Conservation (phyloP, 2,113 vertebrate genomes). For the Macrotus californicus region DNA sequence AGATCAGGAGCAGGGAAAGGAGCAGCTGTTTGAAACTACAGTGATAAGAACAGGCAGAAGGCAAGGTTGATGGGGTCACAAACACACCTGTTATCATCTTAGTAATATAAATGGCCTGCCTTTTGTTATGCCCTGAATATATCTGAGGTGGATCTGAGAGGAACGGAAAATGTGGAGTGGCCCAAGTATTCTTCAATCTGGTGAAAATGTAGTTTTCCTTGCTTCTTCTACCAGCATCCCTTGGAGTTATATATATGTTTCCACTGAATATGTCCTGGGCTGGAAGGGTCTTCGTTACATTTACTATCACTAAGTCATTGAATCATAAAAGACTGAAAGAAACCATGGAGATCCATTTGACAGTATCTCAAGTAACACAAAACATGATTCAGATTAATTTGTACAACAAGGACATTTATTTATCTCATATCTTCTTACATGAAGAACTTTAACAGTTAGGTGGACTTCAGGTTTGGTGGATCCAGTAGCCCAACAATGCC, state of each 20-base stretch:
- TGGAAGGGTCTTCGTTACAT: background rate
- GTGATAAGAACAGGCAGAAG: constrained; percentile 16
- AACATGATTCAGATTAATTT: background rate
- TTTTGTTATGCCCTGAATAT: background rate
- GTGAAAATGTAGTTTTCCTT: background rate
- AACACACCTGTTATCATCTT: constrained; percentile 41
- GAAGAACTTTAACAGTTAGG: background rate
- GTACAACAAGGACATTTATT: background rate
- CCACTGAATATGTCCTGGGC: background rate
- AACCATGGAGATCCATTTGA: background rate
- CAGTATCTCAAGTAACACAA: background rate
- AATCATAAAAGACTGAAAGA: background rate
- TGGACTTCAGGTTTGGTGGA: background rate
- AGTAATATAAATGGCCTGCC: constrained; percentile 56
- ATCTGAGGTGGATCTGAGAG: constrained; percentile 13
- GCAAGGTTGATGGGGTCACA: constrained; percentile 53
- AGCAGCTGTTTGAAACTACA: constrained; percentile 10
- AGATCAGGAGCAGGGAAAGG: background rate
- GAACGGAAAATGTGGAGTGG: background rate
- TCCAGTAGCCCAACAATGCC: background rate
- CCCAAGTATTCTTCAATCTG: background rate
- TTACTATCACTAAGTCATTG: background rate
- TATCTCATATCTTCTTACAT: background rate
- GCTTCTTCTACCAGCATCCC: background rate
- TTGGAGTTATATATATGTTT: background rate